These are phyloP conservation scores for Netelia virgata DNA, from an alignment of 2,888 invertebrate species.

Conservation along the genomic window DNA sequence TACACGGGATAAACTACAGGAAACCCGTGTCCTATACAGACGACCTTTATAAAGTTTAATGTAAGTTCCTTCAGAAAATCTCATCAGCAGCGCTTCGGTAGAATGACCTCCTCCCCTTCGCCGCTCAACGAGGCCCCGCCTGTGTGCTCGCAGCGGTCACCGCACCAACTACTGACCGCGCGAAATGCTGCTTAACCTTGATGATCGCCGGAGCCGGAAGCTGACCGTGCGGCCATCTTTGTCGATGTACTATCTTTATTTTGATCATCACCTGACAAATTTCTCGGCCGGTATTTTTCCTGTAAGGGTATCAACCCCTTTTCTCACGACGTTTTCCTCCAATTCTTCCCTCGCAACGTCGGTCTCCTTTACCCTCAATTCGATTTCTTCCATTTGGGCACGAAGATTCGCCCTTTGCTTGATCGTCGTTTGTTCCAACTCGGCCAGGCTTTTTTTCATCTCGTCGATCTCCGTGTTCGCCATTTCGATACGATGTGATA, in stretches of 20 bases:
- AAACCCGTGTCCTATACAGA: no score
- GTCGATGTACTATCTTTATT: background rate
- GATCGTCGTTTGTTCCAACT: constrained; percentile 79
- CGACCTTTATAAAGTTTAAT: no score
- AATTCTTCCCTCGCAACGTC: constrained; percentile 86
- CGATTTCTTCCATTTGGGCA: constrained; percentile 87
- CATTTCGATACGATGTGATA: constrained; percentile 86
- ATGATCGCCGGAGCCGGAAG: no score
- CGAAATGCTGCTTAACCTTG: no score
- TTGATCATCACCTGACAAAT: constrained; percentile 80
- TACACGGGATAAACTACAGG: no score
- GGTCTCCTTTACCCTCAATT: constrained; percentile 86
- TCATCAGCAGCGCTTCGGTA: no score
- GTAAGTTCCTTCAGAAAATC: no score
- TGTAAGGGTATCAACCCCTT: constrained; percentile 87
- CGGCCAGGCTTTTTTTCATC: constrained; percentile 82
- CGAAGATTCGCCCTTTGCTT: constrained; percentile 84
- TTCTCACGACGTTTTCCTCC: constrained; percentile 86
- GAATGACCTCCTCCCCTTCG: no score
- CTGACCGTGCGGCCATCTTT: background rate
- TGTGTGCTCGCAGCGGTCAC: no score
- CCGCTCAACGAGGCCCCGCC: no score
- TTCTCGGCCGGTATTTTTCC: constrained; percentile 88
- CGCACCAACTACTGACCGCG: no score
- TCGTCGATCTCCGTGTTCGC: constrained; percentile 86